Evolutionary conservation across 2,797 vertebrate genomes (phyloP).

Genomic region (Pseudomugil tenellus): DNA sequence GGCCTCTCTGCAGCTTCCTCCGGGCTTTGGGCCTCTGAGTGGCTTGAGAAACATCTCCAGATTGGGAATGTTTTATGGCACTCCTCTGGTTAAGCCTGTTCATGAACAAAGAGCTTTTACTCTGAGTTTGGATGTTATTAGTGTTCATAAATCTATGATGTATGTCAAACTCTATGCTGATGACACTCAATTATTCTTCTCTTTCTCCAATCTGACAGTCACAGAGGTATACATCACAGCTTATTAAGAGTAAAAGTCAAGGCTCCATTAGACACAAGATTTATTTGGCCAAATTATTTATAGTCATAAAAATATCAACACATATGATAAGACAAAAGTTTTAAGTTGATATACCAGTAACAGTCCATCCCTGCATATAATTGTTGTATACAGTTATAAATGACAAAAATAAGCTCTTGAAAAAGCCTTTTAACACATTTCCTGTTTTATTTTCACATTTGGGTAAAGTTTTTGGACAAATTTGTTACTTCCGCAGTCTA

Average conservation of each 20-base stretch:
- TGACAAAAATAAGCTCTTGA: too few relatives aligned
- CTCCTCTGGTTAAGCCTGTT: constrained; percentile 80
- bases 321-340: too few relatives aligned
- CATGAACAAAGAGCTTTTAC: too few relatives aligned
- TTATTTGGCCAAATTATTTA: not conserved
- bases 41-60: constrained; percentile 86
- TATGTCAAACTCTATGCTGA: not conserved
- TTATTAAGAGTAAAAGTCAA: too few relatives aligned
- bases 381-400: too few relatives aligned
- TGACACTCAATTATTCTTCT: not conserved
- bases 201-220: not conserved
- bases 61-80: constrained; percentile 85
- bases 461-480: not conserved
- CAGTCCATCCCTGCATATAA: too few relatives aligned
- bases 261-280: not conserved
- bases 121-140: too few relatives aligned
- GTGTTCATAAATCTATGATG: too few relatives aligned
- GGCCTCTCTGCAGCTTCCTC: constrained; percentile 86
- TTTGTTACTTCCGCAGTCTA: too few relatives aligned
- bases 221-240: not conserved
- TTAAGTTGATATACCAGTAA: too few relatives aligned
- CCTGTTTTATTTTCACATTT: too few relatives aligned
- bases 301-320: not conserved
- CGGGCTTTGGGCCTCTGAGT: constrained; percentile 80
- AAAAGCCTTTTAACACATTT: too few relatives aligned